Base-by-base conservation (phyloP, 2,888 invertebrate genomes). In the Tuta absoluta region DNA sequence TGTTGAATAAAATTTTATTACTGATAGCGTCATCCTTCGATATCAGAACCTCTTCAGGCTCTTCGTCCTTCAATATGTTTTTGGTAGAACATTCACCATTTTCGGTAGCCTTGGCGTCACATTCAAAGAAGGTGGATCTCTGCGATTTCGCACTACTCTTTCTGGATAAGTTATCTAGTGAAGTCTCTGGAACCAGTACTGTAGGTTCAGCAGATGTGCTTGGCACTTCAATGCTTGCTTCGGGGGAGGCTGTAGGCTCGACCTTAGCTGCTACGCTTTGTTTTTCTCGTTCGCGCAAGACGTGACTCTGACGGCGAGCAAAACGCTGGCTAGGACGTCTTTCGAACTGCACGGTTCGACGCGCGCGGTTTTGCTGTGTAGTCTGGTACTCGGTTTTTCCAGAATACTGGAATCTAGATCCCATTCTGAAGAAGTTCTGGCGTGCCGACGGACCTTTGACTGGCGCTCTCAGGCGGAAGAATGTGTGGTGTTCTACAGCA, bases 401-500 rank as follows among this genome's bases (percentile, higher is more conserved):
- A 71, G 98, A 98, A 75, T 94, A 94, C 82, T 98, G 95, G 86
- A 99, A 99, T 64, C 99, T 94, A 14, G 99, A 99, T 63, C 99
- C 99, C 98, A 99, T 98, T 68, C 99, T 93, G 91, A 99, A 98
- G 92, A 99, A 99, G 90, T 98, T 98, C 84, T 98, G 98, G 23
- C 98, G 93, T 0, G 96, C 96, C 33, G 96, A 96, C 2, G 97
- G 96, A 1, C 96, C 96, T 84, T 97, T 97, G 0, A 96, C 95
- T 0, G 97, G 96, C 41, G 96, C 97, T 71, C 97, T 94, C 63
- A 99, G 93, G 69, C 99, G 95, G 94, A 99, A 99, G 93, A 99
- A 99, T 0, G 99, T 97, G 92, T 99, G 99, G 91, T 99, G 98
- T 87, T 99, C 99, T 0, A 99, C 97, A 28, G 99, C 99, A 93